Evolutionary conservation across 2,797 vertebrate species (phyloP).

Genomic region (Chelidonichthys spinosus): DNA sequence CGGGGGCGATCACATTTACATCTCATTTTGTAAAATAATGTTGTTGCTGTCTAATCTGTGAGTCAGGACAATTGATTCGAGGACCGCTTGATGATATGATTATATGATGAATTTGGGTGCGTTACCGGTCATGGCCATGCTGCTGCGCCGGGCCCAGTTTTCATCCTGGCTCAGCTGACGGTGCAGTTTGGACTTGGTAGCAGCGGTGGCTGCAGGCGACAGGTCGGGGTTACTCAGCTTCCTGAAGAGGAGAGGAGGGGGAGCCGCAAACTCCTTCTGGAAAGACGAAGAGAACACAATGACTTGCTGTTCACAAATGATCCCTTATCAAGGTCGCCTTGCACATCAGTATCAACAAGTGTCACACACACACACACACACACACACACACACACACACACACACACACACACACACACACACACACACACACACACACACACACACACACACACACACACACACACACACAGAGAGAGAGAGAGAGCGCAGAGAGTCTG

Average conservation of each 20-base stretch:
- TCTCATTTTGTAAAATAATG: background rate
- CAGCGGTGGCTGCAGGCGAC: conserved; percentile 87
- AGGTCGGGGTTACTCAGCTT: conserved; percentile 98
- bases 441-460: no score
- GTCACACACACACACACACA: background rate
- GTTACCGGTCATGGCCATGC: conserved; percentile 92
- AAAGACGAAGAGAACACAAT: conserved; percentile 14
- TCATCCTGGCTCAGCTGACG: conserved; percentile 97
- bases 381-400: no score
- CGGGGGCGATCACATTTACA: background rate
- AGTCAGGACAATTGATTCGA: background rate
- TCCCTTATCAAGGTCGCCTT: background rate
- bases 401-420: no score
- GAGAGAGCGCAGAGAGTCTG: background rate
- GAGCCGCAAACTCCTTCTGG: conserved; percentile 86
- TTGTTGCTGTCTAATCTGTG: no score
- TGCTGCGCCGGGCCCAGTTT: conserved; percentile 89
- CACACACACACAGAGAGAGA: no score
- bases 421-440: no score
- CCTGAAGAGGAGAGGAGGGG: conserved; percentile 91
- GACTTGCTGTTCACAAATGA: background rate
- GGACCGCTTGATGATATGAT: background rate
- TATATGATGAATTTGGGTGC: background rate
- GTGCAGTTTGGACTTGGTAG: conserved; percentile 91
- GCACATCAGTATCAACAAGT: background rate